phyloP scores from a whole-genome alignment of 2,888 invertebrate species.

The Micoletzkya japonica region DNA sequence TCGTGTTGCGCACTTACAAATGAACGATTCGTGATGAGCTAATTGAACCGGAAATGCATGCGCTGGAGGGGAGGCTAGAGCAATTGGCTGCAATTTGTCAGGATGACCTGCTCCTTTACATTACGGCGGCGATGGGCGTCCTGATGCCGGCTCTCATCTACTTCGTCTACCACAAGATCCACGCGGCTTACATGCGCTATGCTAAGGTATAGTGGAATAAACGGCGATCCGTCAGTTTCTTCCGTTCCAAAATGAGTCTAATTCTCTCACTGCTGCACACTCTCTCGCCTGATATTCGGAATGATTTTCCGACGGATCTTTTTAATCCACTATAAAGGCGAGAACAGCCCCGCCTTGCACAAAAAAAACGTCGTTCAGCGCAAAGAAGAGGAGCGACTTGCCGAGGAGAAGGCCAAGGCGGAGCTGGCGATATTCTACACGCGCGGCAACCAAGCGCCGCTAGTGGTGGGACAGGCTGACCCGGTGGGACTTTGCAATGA shows the following conservation, averaged over 20 bases:
- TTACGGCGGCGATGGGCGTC: constrained; percentile 57
- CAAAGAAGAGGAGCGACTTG: constrained; percentile 41
- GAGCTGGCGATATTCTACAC: constrained; percentile 43
- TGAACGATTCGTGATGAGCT: neutral
- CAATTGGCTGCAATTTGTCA: constrained; percentile 11
- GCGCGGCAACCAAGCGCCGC: neutral
- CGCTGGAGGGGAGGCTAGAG: neutral
- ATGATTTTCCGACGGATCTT: no score
- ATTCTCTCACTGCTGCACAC: no score
- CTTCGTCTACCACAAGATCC: constrained; percentile 50
- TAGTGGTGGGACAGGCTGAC: neutral
- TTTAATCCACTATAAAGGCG: no score
- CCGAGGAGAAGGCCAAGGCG: constrained; percentile 46
- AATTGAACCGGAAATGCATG: no score
- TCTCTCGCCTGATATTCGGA: no score
- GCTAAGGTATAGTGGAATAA: constrained; percentile 36
- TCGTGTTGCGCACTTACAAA: neutral
- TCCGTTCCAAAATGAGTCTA: no score
- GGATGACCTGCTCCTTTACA: constrained; percentile 57
- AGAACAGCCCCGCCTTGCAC: no score
- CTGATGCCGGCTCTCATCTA: constrained; percentile 57
- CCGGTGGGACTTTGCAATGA: no score
- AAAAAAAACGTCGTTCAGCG: constrained; percentile 42
- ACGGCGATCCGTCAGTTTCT: no score
- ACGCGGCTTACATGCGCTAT: constrained; percentile 47